These are phyloP conservation scores for Prenolepis imparis DNA, from an alignment of 2,888 invertebrate species.

Conservation along the genomic window DNA sequence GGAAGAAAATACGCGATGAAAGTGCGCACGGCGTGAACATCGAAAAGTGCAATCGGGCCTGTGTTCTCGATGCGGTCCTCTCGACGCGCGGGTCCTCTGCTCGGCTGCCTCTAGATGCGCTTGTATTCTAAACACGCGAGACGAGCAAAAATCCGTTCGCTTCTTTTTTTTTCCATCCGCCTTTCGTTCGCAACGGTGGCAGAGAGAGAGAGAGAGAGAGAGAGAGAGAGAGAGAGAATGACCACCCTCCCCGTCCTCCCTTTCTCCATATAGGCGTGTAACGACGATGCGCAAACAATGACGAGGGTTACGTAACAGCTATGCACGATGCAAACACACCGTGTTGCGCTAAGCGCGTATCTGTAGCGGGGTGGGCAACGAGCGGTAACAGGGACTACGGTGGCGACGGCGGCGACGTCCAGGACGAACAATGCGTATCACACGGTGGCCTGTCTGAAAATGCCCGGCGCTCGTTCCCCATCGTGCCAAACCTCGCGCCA, in stretches of 20 bases:
- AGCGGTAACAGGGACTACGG: conserved; percentile 71
- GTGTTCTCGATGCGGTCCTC: conserved; percentile 67
- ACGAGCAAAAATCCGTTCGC: conserved; percentile 60
- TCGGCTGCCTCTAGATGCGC: conserved; percentile 61
- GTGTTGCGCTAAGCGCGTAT: conserved; percentile 55
- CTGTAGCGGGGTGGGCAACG: conserved; percentile 69
- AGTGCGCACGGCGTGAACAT: conserved; percentile 38
- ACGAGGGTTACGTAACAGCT: conserved; percentile 76
- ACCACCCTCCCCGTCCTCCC: conserved; percentile 58
- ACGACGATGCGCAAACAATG: conserved; percentile 76
- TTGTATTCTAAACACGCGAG: conserved; percentile 38
- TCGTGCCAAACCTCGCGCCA: conserved; percentile 66
- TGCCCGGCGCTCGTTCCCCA: conserved; percentile 69
- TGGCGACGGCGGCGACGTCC: conserved; percentile 73
- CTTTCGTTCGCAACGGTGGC: conserved; percentile 39
- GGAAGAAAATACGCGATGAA: conserved; percentile 31
- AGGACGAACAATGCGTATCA: conserved; percentile 81
- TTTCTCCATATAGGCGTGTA: conserved; percentile 66
- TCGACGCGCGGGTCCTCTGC: conserved; percentile 64
- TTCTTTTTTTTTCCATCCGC: conserved; percentile 58
- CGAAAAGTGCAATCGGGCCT: conserved; percentile 59
- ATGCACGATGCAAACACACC: conserved; percentile 72
- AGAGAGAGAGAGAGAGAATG: background rate
- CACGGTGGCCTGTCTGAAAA: conserved; percentile 80
- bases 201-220: background rate